Conservation (phyloP, 2,113 vertebrate genomes). For the Halichoerus grypus region DNA sequence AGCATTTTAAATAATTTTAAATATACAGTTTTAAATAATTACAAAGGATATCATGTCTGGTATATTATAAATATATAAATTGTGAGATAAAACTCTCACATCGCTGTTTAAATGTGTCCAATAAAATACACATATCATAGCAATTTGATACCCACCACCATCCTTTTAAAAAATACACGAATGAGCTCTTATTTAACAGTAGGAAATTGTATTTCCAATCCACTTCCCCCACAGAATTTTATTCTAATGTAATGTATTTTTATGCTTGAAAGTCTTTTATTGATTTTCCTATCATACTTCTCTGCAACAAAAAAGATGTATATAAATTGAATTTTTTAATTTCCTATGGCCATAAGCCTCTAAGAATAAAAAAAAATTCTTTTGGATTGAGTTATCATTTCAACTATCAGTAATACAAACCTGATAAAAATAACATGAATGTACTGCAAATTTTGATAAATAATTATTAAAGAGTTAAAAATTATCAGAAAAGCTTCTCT, state of each 20-base stretch:
- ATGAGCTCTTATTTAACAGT: conserved; percentile 78
- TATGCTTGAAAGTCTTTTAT: conserved; percentile 83
- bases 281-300: conserved; percentile 79
- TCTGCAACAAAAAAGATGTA: conserved; percentile 73
- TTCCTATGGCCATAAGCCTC: conserved; percentile 46
- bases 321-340: conserved; percentile 75
- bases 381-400: conserved; percentile 61
- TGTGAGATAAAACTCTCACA: conserved; percentile 52
- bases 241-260: conserved; percentile 80
- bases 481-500: not conserved
- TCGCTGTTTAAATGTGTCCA: conserved; percentile 51
- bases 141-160: conserved; percentile 56
- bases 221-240: conserved; percentile 77
- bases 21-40: conserved; percentile 55
- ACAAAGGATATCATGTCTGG: not conserved
- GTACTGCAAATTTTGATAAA: not conserved
- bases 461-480: conserved; percentile 50
- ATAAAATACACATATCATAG: conserved; percentile 70
- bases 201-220: conserved; percentile 81
- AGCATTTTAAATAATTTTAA: conserved; percentile 35
- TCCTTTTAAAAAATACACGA: conserved; percentile 71
- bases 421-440: conserved; percentile 42
- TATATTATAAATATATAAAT: conserved; percentile 42
- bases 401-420: conserved; percentile 50
- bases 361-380: conserved; percentile 59